Evolutionary conservation across 2,888 invertebrate species (phyloP).

Genomic region (Eilema depressum): DNA sequence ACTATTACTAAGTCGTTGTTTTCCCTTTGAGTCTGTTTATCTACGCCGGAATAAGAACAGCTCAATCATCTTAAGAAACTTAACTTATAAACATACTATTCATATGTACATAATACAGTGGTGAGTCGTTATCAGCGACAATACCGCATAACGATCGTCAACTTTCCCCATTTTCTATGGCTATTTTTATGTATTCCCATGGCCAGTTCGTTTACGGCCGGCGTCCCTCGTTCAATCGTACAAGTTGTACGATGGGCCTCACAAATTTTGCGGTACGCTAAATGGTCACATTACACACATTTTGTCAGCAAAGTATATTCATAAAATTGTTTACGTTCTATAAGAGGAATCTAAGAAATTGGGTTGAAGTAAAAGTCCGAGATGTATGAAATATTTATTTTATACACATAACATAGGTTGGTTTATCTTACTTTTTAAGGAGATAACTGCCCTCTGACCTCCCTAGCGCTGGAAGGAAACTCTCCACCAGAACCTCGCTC

Average conservation of each 20-base stretch:
- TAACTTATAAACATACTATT: background rate
- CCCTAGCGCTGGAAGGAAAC: too few relatives aligned
- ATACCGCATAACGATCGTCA: slow-evolving; percentile 18
- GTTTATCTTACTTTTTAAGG: too few relatives aligned
- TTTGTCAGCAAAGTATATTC: background rate
- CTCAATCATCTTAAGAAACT: background rate
- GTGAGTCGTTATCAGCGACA: background rate
- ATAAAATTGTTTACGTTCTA: background rate
- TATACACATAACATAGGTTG: too few relatives aligned
- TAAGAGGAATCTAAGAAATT: background rate
- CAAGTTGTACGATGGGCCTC: slow-evolving; percentile 25
- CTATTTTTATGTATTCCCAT: slow-evolving; percentile 25
- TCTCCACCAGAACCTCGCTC: too few relatives aligned
- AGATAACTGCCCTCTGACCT: too few relatives aligned
- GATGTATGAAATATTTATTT: background rate
- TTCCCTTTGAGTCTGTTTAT: background rate
- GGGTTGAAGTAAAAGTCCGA: background rate
- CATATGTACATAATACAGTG: background rate
- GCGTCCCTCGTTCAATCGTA: slow-evolving; percentile 18
- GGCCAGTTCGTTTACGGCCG: slow-evolving; percentile 25
- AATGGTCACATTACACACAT: background rate
- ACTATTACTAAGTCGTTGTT: background rate
- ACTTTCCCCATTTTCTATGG: slow-evolving; percentile 29
- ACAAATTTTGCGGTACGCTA: slow-evolving; percentile 13
- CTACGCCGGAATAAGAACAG: background rate